Percentiles rank a stretch among this genome's conserved stretches.
Evolutionary conservation across 2,888 invertebrate species (phyloP).

Genomic region (Lamproptera curius): DNA sequence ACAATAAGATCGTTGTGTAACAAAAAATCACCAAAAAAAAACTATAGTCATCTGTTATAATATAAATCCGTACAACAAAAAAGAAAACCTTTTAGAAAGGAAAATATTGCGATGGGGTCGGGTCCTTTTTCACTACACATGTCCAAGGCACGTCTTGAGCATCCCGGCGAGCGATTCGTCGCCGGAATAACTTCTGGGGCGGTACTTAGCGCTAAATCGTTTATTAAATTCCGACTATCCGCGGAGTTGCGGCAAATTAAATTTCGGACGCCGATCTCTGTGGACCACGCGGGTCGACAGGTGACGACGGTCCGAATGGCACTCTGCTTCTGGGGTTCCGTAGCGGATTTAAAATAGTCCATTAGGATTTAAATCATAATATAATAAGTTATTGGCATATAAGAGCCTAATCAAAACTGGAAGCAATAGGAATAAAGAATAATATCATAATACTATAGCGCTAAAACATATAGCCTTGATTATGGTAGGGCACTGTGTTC

Average conservation of each 20-base stretch:
- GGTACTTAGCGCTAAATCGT: constrained; percentile 32
- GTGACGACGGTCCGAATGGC: constrained; percentile 51
- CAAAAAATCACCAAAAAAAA: too few species aligned
- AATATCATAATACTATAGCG: too few species aligned
- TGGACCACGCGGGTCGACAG: constrained; percentile 48
- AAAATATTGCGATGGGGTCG: not conserved
- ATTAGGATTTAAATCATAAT: too few species aligned
- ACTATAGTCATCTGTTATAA: too few species aligned
- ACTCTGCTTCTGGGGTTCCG: constrained; percentile 8
- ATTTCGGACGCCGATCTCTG: constrained; percentile 47
- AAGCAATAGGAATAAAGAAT: too few species aligned
- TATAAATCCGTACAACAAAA: too few species aligned
- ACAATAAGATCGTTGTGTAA: too few species aligned
- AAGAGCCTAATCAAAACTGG: too few species aligned
- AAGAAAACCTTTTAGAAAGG: not conserved
- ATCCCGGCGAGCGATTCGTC: constrained; percentile 8
- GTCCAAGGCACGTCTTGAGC: not conserved
- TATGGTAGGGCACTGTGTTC: too few species aligned
- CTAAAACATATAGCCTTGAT: too few species aligned
- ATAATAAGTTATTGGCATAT: too few species aligned
- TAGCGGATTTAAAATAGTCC: not conserved
- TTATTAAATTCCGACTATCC: constrained; percentile 42
- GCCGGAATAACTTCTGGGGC: constrained; percentile 10
- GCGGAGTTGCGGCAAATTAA: constrained; percentile 58
- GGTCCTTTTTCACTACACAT: not conserved